Base-by-base conservation (phyloP, 2,888 invertebrate genomes). In the Pardosa pseudoannulata region DNA sequence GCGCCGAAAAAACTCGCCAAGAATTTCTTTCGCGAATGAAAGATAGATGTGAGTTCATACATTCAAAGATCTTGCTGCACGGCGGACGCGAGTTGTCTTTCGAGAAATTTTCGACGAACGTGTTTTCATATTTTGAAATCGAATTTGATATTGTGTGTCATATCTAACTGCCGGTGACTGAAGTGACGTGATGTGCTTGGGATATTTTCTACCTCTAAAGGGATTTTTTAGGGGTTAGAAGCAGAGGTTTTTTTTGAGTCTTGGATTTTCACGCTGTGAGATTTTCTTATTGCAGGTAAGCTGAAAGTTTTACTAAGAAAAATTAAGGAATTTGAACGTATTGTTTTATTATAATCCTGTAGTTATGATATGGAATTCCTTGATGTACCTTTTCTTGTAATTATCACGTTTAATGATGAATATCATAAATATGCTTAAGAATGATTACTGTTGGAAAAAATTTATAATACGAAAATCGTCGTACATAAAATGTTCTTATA, bases 161-260 rank as follows among this genome's bases (percentile, higher is more conserved):
- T 3, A 23, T 23, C 1, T 56, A 56, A 56, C 41, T 41, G 70
- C 41, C 41, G 70, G 70, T 41, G 23, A 39, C 6, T 74, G 31
- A 28, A n/a, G 27, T 41, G 70, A 70, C 62, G 81, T 70, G 75
- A 81, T 81, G 81, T 64, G 56, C 27, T 64, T 50, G 23, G 75
- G 81, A 75, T 68, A 75, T 70, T 68, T 81, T 62, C 79, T 70
- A 7, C 81, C 56, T 41, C 39, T 62, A 31, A 28, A 62, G 62
- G 62, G 28, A 27, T 36, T 19, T n/a, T 70, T 75, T 75, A 23
- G 50, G 23, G 56, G 56, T 56, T 31, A 39, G 68, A 68, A 65
- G 32, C 28, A 56, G 50, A 56, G 70, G 56, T 13, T 39, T 67
- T 67, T 73, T 74, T 65, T 23, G n/a, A 39, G 68, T 68, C 29